Percentiles rank a stretch among this genome's conserved stretches.
phyloP scores from a whole-genome alignment of 2,888 invertebrate species.

The Polyommatus icarus region DNA sequence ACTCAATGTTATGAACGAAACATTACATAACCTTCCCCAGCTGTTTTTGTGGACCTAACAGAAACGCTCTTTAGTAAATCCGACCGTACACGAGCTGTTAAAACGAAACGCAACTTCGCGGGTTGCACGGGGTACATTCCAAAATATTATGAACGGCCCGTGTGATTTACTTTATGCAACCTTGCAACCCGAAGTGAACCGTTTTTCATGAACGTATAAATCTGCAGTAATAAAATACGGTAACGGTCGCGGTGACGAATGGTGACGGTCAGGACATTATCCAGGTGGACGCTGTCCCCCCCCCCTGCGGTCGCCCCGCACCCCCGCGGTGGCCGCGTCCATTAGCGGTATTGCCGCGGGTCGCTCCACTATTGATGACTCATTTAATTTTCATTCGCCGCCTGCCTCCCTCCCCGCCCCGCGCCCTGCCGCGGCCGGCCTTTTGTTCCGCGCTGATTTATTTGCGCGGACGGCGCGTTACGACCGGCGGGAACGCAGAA shows the following conservation, averaged over 20 bases:
- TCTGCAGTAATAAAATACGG: not conserved
- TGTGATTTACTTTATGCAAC: not conserved
- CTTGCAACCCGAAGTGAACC: not conserved
- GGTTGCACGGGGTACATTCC: not conserved
- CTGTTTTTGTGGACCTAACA: not conserved
- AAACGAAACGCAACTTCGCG: no score
- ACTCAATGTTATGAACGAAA: not conserved
- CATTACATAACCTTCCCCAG: not conserved
- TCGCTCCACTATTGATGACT: constrained; percentile 40
- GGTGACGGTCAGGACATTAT: constrained; percentile 37
- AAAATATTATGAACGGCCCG: not conserved
- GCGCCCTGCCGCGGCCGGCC: not conserved
- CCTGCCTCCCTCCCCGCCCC: constrained; percentile 20
- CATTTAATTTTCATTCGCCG: constrained; percentile 46
- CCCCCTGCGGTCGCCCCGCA: not conserved
- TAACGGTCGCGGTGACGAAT: not conserved
- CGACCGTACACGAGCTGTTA: no score
- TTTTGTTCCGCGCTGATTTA: constrained; percentile 26
- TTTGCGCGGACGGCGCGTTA: not conserved
- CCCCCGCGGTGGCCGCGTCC: constrained; percentile 34
- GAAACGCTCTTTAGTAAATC: no score
- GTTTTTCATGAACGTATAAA: not conserved
- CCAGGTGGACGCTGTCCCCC: constrained; percentile 35
- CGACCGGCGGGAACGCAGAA: not conserved
- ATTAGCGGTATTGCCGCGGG: constrained; percentile 42